Percentiles rank a stretch among this genome's conserved stretches.
Evolutionary conservation across 2,797 vertebrate species (phyloP).

Genomic region (Echiichthys vipera): DNA sequence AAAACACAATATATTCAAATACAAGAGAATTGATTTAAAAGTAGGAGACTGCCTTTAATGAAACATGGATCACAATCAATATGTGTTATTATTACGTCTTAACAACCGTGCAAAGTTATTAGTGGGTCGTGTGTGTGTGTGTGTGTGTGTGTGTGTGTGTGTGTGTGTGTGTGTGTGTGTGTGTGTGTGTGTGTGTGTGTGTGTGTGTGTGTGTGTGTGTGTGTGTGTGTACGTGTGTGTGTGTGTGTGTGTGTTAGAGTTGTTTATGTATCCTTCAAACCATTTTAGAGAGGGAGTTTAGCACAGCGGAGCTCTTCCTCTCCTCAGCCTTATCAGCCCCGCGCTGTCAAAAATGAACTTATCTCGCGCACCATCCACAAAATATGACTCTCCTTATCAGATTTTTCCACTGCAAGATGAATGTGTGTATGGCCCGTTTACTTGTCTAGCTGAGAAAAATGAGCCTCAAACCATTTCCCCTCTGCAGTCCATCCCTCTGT

Average conservation of each 20-base stretch:
- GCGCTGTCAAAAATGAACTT: slow-evolving; percentile 52
- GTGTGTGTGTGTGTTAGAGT: slow-evolving; percentile 11
- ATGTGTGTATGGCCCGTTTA: slow-evolving; percentile 38
- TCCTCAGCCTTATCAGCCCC: slow-evolving; percentile 47
- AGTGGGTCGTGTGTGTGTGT: neutral
- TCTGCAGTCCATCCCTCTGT: neutral
- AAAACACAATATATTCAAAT: too few species aligned
- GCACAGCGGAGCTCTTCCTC: slow-evolving; percentile 51
- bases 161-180: too few species aligned
- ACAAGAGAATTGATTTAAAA: too few species aligned
- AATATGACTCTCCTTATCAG: slow-evolving; percentile 64
- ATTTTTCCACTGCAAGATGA: slow-evolving; percentile 51
- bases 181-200: too few species aligned
- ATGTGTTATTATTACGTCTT: too few species aligned
- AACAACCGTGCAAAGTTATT: neutral
- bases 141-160: too few species aligned
- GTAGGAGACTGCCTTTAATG: too few species aligned
- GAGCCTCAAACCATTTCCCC: slow-evolving; percentile 14
- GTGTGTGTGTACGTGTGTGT: too few species aligned
- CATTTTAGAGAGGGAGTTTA: slow-evolving; percentile 17
- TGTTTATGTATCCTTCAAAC: slow-evolving; percentile 26
- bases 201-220: too few species aligned
- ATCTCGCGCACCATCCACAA: slow-evolving; percentile 46
- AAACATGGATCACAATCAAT: neutral
- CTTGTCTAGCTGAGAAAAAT: slow-evolving; percentile 22